Conservation (phyloP, 2,113 vertebrate genomes). For the Phylloscopus whistleri region DNA sequence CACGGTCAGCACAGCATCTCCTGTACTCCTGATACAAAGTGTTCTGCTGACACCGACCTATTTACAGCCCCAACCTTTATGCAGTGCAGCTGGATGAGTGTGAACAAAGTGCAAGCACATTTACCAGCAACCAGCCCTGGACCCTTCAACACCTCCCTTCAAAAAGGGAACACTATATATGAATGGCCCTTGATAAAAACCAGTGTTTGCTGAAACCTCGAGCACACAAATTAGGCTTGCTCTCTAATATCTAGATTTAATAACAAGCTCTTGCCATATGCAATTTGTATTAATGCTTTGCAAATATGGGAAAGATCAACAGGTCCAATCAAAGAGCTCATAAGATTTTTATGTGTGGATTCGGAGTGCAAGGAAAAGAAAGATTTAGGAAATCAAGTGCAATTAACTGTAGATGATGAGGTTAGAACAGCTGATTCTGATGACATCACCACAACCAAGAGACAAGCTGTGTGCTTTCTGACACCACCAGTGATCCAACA, state of each 20-base stretch:
- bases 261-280: neutral
- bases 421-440: neutral
- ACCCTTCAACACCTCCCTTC: neutral
- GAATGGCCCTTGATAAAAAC: neutral
- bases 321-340: neutral
- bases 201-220: neutral
- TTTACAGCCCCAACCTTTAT: neutral
- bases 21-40: neutral
- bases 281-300: neutral
- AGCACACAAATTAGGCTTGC: neutral
- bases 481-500: neutral
- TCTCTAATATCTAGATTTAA: neutral
- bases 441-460: neutral
- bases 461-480: rapidly evolving
- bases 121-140: neutral
- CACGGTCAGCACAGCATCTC: neutral
- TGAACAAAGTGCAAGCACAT: rapidly evolving
- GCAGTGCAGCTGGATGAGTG: no score
- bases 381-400: neutral
- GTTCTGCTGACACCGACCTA: neutral
- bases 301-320: neutral
- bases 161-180: neutral
- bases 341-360: neutral
- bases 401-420: neutral
- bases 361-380: neutral